phyloP scores from a whole-genome alignment of 35 echinoderm and acorn worm genomes.

The Holothuria glaberrima region DNA sequence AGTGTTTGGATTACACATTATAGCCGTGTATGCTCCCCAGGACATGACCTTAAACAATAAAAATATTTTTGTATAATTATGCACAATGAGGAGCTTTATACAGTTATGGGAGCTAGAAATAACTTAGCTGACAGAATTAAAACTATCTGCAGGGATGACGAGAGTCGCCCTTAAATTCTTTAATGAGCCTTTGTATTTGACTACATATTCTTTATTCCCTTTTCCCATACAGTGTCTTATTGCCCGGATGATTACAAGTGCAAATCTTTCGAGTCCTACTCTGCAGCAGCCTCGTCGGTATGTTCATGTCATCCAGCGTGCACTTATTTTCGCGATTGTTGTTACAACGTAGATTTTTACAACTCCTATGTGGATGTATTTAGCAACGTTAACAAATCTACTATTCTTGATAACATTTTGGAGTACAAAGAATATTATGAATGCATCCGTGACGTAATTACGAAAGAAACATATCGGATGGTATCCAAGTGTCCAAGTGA shows the following conservation, averaged over 20 bases:
- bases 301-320: conserved; percentile 16
- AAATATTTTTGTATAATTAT: too few relatives aligned
- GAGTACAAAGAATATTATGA: background rate
- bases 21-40: too few relatives aligned
- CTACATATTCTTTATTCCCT: background rate
- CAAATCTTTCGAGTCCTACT: background rate
- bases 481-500: background rate
- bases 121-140: too few relatives aligned
- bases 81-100: too few relatives aligned
- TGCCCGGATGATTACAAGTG: background rate
- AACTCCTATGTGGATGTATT: background rate
- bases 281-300: background rate
- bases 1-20: too few relatives aligned
- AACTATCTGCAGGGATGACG: too few relatives aligned
- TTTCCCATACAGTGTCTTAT: background rate
- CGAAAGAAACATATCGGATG: conserved; percentile 3
- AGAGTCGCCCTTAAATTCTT: too few relatives aligned
- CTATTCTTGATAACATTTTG: background rate
- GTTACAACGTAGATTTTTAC: conserved; percentile 1
- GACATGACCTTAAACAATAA: too few relatives aligned
- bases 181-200: too few relatives aligned
- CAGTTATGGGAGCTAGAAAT: too few relatives aligned
- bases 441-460: background rate
- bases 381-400: background rate
- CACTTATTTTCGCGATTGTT: background rate